phyloP scores from a whole-genome alignment of 2,797 vertebrate genomes.

The Clarias pachynema region DNA sequence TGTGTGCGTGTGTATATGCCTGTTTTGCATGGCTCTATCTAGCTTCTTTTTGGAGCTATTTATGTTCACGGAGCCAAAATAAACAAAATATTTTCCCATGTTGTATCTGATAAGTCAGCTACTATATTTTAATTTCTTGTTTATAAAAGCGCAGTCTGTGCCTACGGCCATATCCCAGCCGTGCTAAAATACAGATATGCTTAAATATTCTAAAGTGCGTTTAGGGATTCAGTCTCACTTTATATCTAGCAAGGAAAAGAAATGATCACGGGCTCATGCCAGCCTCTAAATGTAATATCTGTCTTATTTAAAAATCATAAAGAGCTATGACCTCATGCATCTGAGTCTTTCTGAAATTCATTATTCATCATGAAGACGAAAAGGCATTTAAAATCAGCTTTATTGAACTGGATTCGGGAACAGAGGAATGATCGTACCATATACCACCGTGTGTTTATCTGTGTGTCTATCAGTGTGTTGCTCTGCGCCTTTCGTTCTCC shows the following conservation, averaged over 20 bases:
- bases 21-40: not conserved
- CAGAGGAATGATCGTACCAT: not conserved
- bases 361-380: slow-evolving; percentile 9
- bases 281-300: not conserved
- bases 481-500: slow-evolving; percentile 8
- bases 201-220: slow-evolving; percentile 15
- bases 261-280: not conserved
- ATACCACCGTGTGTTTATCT: not conserved
- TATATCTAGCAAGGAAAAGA: not conserved
- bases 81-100: not conserved
- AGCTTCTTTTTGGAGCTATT: not conserved
- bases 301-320: slow-evolving; percentile 32
- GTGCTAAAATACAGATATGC: not conserved
- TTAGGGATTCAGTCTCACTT: slow-evolving; percentile 5
- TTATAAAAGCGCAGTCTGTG: not conserved
- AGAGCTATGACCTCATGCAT: slow-evolving; percentile 17
- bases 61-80: not conserved
- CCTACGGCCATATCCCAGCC: not conserved
- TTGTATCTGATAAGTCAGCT: not conserved
- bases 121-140: not conserved
- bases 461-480: slow-evolving; percentile 22
- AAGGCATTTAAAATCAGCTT: not conserved
- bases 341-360: not conserved
- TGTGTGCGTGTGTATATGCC: not conserved
- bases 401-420: slow-evolving; percentile 5